phyloP scores from a whole-genome alignment of 2,888 invertebrate genomes.

The Andrena praecox region DNA sequence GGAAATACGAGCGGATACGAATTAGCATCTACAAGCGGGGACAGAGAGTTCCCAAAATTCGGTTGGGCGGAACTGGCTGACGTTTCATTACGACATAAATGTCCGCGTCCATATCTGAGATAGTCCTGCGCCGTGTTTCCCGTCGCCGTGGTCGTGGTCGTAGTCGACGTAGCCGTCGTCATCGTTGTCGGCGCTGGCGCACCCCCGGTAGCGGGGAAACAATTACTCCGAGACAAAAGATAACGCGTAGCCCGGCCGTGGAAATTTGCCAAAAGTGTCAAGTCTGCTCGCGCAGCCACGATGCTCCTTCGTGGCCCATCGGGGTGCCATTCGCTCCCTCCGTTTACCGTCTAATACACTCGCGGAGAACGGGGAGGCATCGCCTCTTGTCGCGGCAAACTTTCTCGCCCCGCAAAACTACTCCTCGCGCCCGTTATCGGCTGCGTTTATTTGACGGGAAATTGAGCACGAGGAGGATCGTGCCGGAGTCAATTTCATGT shows the following conservation, averaged over 20 bases:
- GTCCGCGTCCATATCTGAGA: constrained; percentile 68
- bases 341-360: constrained; percentile 32
- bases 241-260: constrained; percentile 72
- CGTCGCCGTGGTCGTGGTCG: constrained; percentile 4
- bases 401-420: constrained; percentile 23
- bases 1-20: constrained; percentile 53
- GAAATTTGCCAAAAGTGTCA: constrained; percentile 80
- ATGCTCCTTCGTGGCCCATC: constrained; percentile 39
- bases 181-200: constrained; percentile 32
- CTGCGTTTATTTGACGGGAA: constrained; percentile 21
- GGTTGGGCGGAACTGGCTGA: constrained; percentile 57
- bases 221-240: constrained; percentile 80
- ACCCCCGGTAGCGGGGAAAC: constrained; percentile 72
- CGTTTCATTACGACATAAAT: constrained; percentile 70
- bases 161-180: constrained; percentile 12
- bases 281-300: constrained; percentile 27
- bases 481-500: not conserved
- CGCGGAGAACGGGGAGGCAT: constrained; percentile 3
- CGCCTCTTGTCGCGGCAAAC: constrained; percentile 32
- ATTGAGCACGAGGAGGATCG: constrained; percentile 15
- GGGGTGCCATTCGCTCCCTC: constrained; percentile 33
- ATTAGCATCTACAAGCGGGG: constrained; percentile 58
- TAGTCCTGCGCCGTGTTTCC: constrained; percentile 48
- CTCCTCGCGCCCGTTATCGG: constrained; percentile 6
- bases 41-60: constrained; percentile 51